These are phyloP conservation scores for Echinarachnius parma DNA, from an alignment of 53 echinoderm and acorn worm genomes.

Conservation along the genomic window DNA sequence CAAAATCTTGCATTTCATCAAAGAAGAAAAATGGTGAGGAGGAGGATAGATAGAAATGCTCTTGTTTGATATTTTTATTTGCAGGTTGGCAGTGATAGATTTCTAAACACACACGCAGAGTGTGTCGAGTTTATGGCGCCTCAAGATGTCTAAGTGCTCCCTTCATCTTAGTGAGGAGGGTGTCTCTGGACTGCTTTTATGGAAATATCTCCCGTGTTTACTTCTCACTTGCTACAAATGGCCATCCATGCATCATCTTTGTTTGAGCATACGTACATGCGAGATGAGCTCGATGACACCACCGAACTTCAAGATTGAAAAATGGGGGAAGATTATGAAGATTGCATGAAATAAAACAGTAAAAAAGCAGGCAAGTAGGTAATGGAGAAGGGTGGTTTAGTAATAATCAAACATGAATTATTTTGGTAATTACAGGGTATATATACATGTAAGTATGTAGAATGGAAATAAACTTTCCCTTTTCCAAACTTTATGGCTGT, in stretches of 20 bases:
- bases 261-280: slow-evolving; percentile 31
- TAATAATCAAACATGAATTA: too few species aligned
- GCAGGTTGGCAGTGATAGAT: slow-evolving; percentile 44
- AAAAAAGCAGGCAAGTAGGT: too few species aligned
- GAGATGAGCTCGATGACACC: slow-evolving; percentile 51
- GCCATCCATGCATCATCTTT: slow-evolving; percentile 46
- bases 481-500: slow-evolving; percentile 30
- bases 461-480: too few species aligned
- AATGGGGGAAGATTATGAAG: not conserved
- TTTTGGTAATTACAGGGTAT: too few species aligned
- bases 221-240: slow-evolving; percentile 42
- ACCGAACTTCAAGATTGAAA: too few species aligned
- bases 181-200: slow-evolving; percentile 20
- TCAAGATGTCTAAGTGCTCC: slow-evolving; percentile 44
- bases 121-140: slow-evolving; percentile 33
- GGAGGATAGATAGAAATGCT: slow-evolving; percentile 24
- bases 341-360: not conserved
- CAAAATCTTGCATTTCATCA: too few species aligned
- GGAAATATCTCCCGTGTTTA: slow-evolving; percentile 38
- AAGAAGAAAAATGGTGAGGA: not conserved
- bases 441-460: too few species aligned
- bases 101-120: not conserved
- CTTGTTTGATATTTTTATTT: slow-evolving; percentile 49
- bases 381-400: too few species aligned
- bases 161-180: not conserved